Evolutionary conservation across 2,797 vertebrate genomes (phyloP), one percentile per base, ranked within the genome.

Genomic region (Astyanax mexicanus): DNA sequence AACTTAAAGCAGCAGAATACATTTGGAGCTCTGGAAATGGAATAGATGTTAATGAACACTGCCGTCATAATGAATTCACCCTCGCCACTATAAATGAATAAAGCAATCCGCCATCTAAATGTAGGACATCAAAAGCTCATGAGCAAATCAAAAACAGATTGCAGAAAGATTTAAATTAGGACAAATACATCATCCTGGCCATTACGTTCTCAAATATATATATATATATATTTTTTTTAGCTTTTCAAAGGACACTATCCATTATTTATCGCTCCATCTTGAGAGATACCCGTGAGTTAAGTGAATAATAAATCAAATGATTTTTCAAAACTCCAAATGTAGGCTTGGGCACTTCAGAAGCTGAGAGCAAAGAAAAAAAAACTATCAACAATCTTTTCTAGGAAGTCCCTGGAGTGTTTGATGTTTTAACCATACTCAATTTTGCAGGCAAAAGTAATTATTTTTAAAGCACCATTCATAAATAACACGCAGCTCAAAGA

Each of bases 221-320:
- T n/a, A n/a, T n/a, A n/a, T n/a, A n/a, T n/a, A n/a, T n/a, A n/a
- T n/a, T n/a, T n/a, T n/a, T n/a, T 47, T 21, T 8, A n/a, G 68
- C 10, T 60, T 47, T 61, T 37, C 27, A 60, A 60, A 61, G 40
- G 29, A 47, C 27, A 23, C 17, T 23, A 19, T 60, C 57, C 21
- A 55, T 69, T 72, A 60, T 89, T 92, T 90, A 90, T 89, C 88
- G 90, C 89, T 89, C 81, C 87, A 89, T 91, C 89, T 87, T 88
- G 52, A 58, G 21, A 32, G 54, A 44, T 23, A 40, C 17, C 25
- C 23, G 7, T 27, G 19, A 29, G 12, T 47, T 47, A 35, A 47
- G 42, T 35, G 54, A 72, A 60, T 72, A 60, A 45, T 72, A 60
- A 60, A 60, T 44, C 17, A 58, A 57, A 54, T n/a, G 32, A 44